Percentiles rank a stretch among this genome's conserved stretches.
These are phyloP conservation scores for Lepidurus arcticus DNA, from an alignment of 1,140 invertebrate genomes.

Conservation along the genomic window DNA sequence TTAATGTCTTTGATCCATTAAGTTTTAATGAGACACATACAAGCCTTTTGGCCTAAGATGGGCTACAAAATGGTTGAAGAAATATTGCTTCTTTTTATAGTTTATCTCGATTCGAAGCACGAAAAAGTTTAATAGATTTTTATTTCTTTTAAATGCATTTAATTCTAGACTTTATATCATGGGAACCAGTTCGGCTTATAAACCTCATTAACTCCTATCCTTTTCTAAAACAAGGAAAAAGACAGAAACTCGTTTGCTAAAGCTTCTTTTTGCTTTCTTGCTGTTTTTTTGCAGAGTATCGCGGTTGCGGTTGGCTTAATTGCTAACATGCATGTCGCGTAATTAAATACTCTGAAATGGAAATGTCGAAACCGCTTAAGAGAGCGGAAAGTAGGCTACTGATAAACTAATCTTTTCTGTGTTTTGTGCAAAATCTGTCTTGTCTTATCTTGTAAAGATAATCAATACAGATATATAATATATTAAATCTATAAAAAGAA, in stretches of 20 bases:
- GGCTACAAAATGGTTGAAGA: background rate
- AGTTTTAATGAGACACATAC: slow-evolving; percentile 11
- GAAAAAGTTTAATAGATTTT: no score
- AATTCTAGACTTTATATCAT: background rate
- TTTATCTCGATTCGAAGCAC: no score
- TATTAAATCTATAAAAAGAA: no score
- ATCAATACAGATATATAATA: no score
- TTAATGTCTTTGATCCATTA: background rate
- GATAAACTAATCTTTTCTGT: no score
- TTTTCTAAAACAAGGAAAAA: background rate
- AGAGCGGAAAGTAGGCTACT: no score
- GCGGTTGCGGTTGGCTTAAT: slow-evolving; percentile 20
- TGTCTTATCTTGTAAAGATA: no score
- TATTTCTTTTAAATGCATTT: no score
- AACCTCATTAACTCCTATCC: background rate
- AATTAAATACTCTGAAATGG: background rate
- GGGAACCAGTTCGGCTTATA: background rate
- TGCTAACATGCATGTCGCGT: slow-evolving; percentile 5
- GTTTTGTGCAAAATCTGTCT: no score
- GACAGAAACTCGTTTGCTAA: background rate
- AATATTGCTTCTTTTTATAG: no score
- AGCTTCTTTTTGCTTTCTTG: background rate
- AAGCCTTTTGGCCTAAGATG: background rate
- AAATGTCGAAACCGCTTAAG: no score
- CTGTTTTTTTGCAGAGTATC: background rate